A percentile compares a stretch with the other conserved stretches of the same genome.
Conservation (phyloP, 2,888 invertebrate species). For the Salticus scenicus region DNA sequence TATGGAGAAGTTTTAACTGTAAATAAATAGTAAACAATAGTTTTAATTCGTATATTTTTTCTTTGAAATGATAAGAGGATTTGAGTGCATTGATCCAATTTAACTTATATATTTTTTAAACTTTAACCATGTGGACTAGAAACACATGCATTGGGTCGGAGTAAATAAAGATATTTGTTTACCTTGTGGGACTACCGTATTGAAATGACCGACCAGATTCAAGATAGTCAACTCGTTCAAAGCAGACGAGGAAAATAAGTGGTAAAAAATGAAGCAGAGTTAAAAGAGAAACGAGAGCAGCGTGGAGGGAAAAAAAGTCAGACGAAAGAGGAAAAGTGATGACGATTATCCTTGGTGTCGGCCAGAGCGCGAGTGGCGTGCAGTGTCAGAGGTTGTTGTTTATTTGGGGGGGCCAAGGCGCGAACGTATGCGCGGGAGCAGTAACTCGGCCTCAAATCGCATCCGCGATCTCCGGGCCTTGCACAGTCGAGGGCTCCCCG, state of each 20-base stretch:
- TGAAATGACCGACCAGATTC: not conserved
- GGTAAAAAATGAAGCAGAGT: not conserved
- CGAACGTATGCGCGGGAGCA: conserved; percentile 36
- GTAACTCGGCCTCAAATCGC: conserved; percentile 52
- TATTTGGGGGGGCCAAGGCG: conserved; percentile 32
- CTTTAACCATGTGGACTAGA: too few species aligned
- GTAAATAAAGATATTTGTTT: not conserved
- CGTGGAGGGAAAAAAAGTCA: not conserved
- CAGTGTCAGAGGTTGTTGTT: conserved; percentile 42
- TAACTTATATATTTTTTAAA: too few species aligned
- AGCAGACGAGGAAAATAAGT: not conserved
- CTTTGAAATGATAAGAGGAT: too few species aligned
- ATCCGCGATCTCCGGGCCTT: not conserved
- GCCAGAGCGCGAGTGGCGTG: not conserved
- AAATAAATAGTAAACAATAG: too few species aligned
- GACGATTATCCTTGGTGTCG: conserved; percentile 18
- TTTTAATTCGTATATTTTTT: too few species aligned
- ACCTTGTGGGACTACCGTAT: not conserved
- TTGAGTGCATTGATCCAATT: too few species aligned
- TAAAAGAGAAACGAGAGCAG: not conserved
- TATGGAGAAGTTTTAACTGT: too few species aligned
- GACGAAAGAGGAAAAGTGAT: not conserved
- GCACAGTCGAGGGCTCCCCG: conserved; percentile 57
- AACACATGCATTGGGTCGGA: too few species aligned
- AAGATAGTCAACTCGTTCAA: not conserved